Base-by-base conservation (phyloP, 2,113 vertebrate genomes). In the Puntigrus tetrazona region DNA sequence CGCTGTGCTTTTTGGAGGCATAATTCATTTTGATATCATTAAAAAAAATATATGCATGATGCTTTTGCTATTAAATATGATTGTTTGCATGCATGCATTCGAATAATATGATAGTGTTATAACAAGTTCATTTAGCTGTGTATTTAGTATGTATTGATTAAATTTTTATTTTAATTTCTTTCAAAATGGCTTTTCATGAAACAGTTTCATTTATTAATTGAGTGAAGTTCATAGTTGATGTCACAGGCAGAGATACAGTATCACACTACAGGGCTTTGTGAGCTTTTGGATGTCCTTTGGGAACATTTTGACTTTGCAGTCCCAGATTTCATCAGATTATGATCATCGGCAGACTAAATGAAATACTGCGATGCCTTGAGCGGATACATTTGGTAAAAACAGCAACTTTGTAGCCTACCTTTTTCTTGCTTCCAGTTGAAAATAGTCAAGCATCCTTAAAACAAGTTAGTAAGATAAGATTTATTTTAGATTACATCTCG, bases 321-420 rank as follows among this genome's bases (percentile, higher is more conserved):
- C 13, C 41, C 13, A 78, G 22, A 61, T 1, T 61, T 61, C 34
- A 78, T 61, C 76, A 78, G 4, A 59, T 41, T 61, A 36, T 27
- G 77, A 61, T 63, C 4, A 27, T 79, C 14, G 3, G 77, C 34
- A 61, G 55, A 61, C 36, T 27, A 63, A 79, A 63, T 41, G 0
- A 41, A 61, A 13, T 18, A 34, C 34, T 38, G 67, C n/a, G 74
- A 76, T 76, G 29, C 47, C 29, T 34, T 10, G 45, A 52, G 29
- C 16, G 22, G 20, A 75, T n/a, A 74, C 43, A 45, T 75, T 50
- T 75, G 7, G 72, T 7, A 74, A 29, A 74, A 74, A 74, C 41
- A 74, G 31, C 22, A 74, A 27, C 20, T 70, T 70, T 70, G 45
- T 75, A 47, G 45, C 45, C 13, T 45, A 50, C 20, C 72, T 74